These are phyloP conservation scores for Stercorarius parasiticus DNA, from an alignment of 2,113 vertebrate genomes.

Conservation along the genomic window DNA sequence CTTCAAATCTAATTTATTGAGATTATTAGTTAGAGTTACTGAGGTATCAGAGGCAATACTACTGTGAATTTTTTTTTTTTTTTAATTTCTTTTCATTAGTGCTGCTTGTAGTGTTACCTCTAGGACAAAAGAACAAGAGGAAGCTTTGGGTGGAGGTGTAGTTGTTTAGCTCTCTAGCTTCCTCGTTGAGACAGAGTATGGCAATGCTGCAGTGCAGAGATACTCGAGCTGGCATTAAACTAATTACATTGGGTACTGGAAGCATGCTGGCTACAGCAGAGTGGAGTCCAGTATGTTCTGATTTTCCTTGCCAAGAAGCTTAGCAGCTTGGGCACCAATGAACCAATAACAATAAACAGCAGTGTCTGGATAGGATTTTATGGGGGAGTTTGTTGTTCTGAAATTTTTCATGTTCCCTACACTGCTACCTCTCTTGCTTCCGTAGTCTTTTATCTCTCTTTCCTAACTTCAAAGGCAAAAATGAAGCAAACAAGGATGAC, in stretches of 20 bases:
- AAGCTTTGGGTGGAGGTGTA: neutral
- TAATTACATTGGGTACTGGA: constrained; percentile 1
- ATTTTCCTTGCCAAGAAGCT: constrained; percentile 40
- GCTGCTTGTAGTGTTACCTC: neutral
- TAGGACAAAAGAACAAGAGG: neutral
- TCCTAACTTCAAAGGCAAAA: constrained; percentile 16
- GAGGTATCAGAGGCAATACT: neutral
- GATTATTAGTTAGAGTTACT: neutral
- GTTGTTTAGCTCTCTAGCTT: neutral
- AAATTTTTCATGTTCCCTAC: neutral
- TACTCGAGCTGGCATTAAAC: neutral
- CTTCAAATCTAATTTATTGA: neutral
- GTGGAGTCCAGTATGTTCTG: constrained; percentile 2
- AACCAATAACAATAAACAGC: constrained; percentile 9
- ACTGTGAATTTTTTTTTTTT: neutral
- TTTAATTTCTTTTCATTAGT: neutral
- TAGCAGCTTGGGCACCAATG: neutral
- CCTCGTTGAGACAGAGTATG: neutral
- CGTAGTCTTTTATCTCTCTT: neutral
- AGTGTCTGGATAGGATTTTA: neutral
- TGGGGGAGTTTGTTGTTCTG: neutral
- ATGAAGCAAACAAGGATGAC: constrained; percentile 13
- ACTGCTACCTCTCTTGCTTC: neutral
- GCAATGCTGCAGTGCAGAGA: constrained; percentile 38
- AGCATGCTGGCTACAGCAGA: neutral